Evolutionary conservation across 2,797 vertebrate genomes (phyloP).

Genomic region (Manis crassicaudata): DNA sequence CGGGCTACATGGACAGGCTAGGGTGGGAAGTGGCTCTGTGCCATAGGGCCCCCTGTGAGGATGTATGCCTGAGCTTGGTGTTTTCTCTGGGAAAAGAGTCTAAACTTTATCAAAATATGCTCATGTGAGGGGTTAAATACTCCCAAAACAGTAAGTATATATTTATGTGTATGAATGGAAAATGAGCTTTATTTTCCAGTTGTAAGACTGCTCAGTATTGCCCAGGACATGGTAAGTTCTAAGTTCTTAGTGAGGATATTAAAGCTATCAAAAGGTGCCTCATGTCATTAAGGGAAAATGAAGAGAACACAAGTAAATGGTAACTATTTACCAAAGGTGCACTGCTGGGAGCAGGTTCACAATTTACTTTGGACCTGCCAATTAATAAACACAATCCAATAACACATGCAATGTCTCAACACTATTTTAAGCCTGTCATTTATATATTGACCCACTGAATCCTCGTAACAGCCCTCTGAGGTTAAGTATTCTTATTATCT

Average conservation of each 20-base stretch:
- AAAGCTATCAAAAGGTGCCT: not conserved
- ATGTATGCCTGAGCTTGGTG: not conserved
- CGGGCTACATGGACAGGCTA: not conserved
- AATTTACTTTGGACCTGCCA: not conserved
- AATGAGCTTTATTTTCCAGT: not conserved
- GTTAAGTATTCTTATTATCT: not conserved
- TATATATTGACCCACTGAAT: not conserved
- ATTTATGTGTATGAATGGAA: not conserved
- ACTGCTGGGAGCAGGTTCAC: not conserved
- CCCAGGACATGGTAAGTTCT: not conserved
- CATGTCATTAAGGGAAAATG: not conserved
- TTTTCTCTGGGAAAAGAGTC: not conserved
- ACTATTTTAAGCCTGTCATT: not conserved
- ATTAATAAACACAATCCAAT: not conserved
- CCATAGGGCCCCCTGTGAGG: not conserved
- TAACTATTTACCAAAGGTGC: not conserved
- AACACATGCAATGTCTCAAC: too few species aligned
- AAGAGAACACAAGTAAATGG: not conserved
- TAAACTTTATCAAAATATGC: not conserved
- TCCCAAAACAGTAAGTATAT: not conserved
- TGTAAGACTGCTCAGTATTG: not conserved
- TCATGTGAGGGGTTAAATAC: not conserved
- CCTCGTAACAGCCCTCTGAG: not conserved
- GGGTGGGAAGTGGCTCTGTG: not conserved
- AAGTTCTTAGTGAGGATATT: conserved; percentile 5